These are phyloP conservation scores for Sciurus niger DNA, from an alignment of 2,113 vertebrate genomes.

Conservation along the genomic window DNA sequence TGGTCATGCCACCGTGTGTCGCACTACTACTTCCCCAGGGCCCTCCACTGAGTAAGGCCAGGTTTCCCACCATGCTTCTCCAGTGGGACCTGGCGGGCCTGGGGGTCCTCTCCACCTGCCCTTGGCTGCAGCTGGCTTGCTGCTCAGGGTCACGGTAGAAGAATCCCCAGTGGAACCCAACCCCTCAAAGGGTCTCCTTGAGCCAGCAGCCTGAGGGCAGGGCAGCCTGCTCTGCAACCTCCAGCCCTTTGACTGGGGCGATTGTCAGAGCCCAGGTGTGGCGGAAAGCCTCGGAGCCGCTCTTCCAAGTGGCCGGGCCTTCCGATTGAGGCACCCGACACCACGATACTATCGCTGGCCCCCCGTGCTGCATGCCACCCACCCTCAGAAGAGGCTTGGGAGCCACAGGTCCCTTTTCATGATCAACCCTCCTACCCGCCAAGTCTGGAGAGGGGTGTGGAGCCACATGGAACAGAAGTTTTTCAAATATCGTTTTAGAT, in stretches of 20 bases:
- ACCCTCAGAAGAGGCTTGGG: background rate
- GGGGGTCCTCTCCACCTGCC: too few species aligned
- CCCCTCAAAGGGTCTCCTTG: conserved; percentile 71
- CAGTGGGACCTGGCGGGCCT: background rate
- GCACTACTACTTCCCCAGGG: background rate
- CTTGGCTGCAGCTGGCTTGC: background rate
- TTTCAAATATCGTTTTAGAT: background rate
- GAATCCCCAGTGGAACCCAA: conserved; percentile 59
- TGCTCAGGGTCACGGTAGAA: background rate
- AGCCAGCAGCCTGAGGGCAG: background rate
- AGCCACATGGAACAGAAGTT: background rate
- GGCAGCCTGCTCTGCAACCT: conserved; percentile 59
- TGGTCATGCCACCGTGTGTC: accelerated
- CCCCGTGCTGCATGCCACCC: background rate
- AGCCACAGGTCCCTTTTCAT: background rate
- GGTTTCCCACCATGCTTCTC: background rate
- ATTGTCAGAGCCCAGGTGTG: conserved; percentile 84
- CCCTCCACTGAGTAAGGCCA: accelerated
- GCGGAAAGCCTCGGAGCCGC: conserved; percentile 54
- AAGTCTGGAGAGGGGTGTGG: background rate
- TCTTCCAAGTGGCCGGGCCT: conserved; percentile 77
- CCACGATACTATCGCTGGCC: conserved; percentile 36
- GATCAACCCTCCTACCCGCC: accelerated
- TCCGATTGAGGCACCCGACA: conserved; percentile 75
- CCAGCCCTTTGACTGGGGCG: background rate